Percentiles rank a stretch among this genome's conserved stretches.
Conservation (phyloP, 1,140 invertebrate genomes). For the Diorhabda carinulata region DNA sequence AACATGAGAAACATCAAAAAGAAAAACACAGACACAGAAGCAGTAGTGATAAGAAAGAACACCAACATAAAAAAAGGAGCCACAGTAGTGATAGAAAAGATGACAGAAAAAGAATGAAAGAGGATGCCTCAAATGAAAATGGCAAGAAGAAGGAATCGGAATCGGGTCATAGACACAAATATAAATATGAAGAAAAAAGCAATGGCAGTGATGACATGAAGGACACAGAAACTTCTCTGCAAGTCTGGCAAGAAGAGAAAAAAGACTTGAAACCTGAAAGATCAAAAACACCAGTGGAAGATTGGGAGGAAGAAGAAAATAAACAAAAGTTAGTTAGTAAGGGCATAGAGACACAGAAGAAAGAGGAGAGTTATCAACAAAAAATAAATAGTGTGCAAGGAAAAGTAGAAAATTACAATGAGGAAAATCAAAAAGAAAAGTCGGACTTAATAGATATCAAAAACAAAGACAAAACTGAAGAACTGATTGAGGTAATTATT, state of each 20-base stretch:
- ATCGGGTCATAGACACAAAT: constrained; percentile 1
- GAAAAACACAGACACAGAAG: constrained; percentile 9
- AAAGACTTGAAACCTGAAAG: no score
- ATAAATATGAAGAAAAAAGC: constrained; percentile 11
- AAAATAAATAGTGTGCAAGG: no score
- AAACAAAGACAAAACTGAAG: no score
- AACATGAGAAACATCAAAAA: constrained; percentile 14
- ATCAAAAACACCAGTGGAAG: no score
- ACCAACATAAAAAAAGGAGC: constrained; percentile 21
- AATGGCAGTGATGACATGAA: no score
- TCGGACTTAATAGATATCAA: no score
- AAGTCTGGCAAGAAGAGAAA: no score
- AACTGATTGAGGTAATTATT: no score
- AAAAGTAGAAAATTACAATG: no score
- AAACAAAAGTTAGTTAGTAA: constrained; percentile 25
- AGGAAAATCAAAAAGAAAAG: no score
- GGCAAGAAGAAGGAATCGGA: neutral
- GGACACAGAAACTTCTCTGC: no score
- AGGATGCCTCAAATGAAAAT: constrained; percentile 1
- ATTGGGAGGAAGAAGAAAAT: neutral
- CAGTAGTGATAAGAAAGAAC: constrained; percentile 11
- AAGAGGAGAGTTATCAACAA: neutral
- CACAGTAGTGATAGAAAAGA: constrained; percentile 21
- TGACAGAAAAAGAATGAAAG: constrained; percentile 27
- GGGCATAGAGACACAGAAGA: constrained; percentile 43